phyloP scores from a whole-genome alignment of 2,113 vertebrate species.

The Stictonetta naevosa region DNA sequence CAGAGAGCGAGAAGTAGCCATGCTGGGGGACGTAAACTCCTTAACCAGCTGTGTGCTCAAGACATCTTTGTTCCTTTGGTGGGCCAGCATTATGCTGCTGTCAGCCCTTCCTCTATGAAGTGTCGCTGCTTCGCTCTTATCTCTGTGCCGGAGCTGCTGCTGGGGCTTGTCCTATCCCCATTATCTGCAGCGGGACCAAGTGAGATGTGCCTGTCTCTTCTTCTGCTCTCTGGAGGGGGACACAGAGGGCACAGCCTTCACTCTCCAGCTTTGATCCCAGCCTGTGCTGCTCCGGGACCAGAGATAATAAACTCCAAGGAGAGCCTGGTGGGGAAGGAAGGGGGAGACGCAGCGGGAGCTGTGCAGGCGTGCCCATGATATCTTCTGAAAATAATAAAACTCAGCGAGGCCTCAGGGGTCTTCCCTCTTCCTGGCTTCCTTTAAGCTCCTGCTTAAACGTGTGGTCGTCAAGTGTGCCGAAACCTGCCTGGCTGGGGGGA shows the following conservation, averaged over 20 bases:
- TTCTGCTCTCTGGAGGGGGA: background rate
- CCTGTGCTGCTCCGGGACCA: background rate
- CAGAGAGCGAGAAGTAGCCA: background rate
- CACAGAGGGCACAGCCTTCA: background rate
- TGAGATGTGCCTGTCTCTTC: background rate
- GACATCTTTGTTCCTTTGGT: accelerated
- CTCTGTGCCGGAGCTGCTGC: background rate
- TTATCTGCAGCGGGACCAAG: background rate
- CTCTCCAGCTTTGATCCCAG: background rate
- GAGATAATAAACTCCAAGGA: accelerated
- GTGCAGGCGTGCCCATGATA: accelerated
- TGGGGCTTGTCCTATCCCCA: background rate
- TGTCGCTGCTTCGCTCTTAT: accelerated
- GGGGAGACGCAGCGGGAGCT: background rate
- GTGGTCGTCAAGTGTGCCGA: background rate
- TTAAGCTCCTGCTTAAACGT: background rate
- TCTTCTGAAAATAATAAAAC: slow-evolving; percentile 37
- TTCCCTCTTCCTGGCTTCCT: background rate
- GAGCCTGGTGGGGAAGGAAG: background rate
- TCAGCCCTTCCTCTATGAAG: background rate
- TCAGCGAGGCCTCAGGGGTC: background rate
- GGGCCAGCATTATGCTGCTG: background rate
- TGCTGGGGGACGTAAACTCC: background rate
- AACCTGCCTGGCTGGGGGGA: accelerated
- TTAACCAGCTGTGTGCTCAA: background rate